Conservation (phyloP, 2,888 invertebrate genomes). For the Odontocolon sp. region DNA sequence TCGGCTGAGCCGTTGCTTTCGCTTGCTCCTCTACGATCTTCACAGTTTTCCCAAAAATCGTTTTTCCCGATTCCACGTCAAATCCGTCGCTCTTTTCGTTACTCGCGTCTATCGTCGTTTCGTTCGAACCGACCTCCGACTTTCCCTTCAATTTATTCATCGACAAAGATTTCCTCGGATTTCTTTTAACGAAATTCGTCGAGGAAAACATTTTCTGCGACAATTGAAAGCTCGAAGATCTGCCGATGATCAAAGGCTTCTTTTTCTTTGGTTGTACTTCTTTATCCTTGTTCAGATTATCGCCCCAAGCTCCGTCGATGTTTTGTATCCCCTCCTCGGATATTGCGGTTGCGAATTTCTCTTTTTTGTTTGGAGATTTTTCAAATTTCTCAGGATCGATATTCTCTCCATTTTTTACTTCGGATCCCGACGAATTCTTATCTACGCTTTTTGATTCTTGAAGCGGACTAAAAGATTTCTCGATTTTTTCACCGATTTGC, state of each 20-base stretch:
- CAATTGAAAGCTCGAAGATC: conserved; percentile 81
- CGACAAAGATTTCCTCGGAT: conserved; percentile 87
- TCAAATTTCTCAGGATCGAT: conserved; percentile 55
- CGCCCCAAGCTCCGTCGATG: conserved; percentile 81
- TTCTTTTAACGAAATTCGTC: conserved; percentile 87
- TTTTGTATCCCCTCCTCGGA: conserved; percentile 60
- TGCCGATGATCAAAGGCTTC: conserved; percentile 58
- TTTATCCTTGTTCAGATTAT: conserved; percentile 80
- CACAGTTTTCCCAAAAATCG: conserved; percentile 66
- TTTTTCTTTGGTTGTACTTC: conserved; percentile 70
- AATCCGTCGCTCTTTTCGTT: conserved; percentile 46
- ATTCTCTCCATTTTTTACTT: conserved; percentile 64
- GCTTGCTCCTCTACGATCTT: conserved; percentile 68
- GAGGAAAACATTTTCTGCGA: conserved; percentile 87
- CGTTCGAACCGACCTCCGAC: conserved; percentile 63
- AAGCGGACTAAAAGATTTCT: conserved; percentile 4
- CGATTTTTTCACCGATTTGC: not conserved
- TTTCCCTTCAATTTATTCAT: conserved; percentile 69
- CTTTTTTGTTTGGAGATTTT: conserved; percentile 1
- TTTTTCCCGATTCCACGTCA: conserved; percentile 46
- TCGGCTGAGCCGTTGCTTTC: conserved; percentile 66
- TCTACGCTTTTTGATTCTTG: conserved; percentile 2
- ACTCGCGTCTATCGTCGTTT: not conserved
- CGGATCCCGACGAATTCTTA: not conserved
- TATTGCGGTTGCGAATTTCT: not conserved